Percentiles rank a stretch among this genome's conserved stretches.
These are phyloP conservation scores for Maniola jurtina DNA, from an alignment of 1,140 invertebrate species.

Conservation along the genomic window DNA sequence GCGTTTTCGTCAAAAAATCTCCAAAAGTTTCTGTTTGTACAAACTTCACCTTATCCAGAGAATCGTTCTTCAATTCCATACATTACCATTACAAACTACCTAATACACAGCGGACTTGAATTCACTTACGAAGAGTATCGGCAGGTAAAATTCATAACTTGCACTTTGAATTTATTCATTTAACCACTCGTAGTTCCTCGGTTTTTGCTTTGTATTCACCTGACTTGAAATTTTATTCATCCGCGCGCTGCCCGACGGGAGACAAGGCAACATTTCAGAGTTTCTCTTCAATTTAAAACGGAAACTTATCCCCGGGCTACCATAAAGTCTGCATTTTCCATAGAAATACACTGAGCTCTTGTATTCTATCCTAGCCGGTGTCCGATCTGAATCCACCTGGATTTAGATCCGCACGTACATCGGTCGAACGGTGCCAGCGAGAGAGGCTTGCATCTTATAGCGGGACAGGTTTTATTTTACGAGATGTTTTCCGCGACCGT, in stretches of 20 bases:
- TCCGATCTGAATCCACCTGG: constrained; percentile 70
- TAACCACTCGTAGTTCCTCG: constrained; percentile 54
- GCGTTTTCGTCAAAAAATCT: constrained; percentile 59
- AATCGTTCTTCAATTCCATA: constrained; percentile 3
- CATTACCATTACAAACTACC: no score
- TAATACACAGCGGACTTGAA: not conserved
- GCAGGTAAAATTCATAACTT: constrained; percentile 14
- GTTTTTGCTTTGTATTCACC: constrained; percentile 60
- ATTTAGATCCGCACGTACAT: constrained; percentile 60
- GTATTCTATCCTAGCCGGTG: constrained; percentile 68
- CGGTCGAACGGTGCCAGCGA: constrained; percentile 50
- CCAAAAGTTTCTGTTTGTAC: constrained; percentile 7
- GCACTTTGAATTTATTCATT: constrained; percentile 57
- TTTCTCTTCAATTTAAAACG: constrained; percentile 77
- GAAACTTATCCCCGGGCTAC: constrained; percentile 75
- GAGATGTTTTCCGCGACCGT: constrained; percentile 72
- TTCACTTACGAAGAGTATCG: not conserved
- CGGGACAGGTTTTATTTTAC: constrained; percentile 73
- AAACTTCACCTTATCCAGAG: constrained; percentile 1
- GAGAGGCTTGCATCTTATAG: constrained; percentile 59
- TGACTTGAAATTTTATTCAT: constrained; percentile 75
- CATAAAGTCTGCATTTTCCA: constrained; percentile 78
- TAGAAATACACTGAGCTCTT: constrained; percentile 69
- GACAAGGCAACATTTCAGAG: constrained; percentile 72
- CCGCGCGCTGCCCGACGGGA: constrained; percentile 53